These are phyloP conservation scores for Epistrophella euchroma DNA, from an alignment of 2,888 invertebrate species.

Conservation along the genomic window DNA sequence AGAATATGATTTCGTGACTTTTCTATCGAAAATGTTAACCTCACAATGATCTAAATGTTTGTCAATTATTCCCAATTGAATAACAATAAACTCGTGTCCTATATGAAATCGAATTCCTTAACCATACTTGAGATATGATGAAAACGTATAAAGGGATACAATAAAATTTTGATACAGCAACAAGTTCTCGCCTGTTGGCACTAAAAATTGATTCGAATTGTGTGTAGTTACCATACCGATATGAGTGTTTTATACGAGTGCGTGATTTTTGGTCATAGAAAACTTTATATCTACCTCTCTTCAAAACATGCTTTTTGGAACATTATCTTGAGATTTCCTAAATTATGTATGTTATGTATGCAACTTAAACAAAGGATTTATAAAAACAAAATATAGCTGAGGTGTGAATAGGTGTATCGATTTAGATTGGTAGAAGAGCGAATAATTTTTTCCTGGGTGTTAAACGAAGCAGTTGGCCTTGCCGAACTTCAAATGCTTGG, in stretches of 20 bases:
- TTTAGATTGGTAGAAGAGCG: neutral
- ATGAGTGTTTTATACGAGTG: conserved; percentile 17
- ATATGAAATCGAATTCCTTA: conserved; percentile 54
- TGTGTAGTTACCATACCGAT: neutral
- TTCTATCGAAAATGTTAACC: conserved; percentile 39
- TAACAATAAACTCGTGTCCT: conserved; percentile 51
- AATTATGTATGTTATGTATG: conserved; percentile 1
- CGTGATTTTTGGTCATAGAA: conserved; percentile 51
- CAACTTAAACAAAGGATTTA: neutral
- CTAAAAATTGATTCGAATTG: conserved; percentile 31
- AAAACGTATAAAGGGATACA: conserved; percentile 8
- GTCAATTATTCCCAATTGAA: conserved; percentile 70
- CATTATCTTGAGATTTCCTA: neutral
- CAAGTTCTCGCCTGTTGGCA: conserved; percentile 55
- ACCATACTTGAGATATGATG: conserved; percentile 19
- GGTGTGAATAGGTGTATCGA: conserved; percentile 2
- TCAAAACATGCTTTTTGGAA: conserved; percentile 30
- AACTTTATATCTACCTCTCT: conserved; percentile 32
- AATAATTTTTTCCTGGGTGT: neutral
- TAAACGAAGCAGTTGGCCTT: too few species aligned
- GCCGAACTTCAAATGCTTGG: too few species aligned
- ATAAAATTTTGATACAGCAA: conserved; percentile 47
- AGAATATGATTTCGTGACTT: conserved; percentile 48
- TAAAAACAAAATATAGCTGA: neutral
- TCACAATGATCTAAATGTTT: conserved; percentile 48